Base-by-base conservation (phyloP, 2,113 vertebrate species). In the Halcyon senegalensis region DNA sequence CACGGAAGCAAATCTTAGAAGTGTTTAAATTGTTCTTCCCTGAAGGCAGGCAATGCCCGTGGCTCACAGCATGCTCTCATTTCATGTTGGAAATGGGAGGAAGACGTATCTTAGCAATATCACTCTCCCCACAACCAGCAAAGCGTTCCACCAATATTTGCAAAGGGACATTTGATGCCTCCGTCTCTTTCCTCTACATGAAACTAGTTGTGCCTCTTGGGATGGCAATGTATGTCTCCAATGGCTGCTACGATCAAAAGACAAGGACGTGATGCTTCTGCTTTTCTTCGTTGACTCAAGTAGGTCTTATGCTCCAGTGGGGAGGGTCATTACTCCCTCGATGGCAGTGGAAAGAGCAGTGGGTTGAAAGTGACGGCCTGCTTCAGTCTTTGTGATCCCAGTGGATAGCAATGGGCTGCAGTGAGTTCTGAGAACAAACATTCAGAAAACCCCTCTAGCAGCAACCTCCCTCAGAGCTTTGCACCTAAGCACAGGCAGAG, bases 11-110 rank as follows among this genome's bases (percentile, higher is more conserved):
- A 89, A 59, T 69, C 87, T 79, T 68, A 30, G 5, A 44, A 64
- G 81, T 53, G 24, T 93, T 91, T 87, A 73, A 93, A 91, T 62
- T 82, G 53, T 44, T 94, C 62, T 83, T 85, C 62, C 84, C 74
- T 79, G 82, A 64, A 84, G 78, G 70, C 74, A 89, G 23, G 24
- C 78, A 96, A 64, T 91, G 89, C 43, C 84, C 84, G 89, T 84
- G 74, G 62, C 68, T 83, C 28, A 50, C 62, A 87, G 41, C 62
- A 84, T 31, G 46, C 74, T 93, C 63, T 85, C n/a, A 74, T 84
- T 93, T 87, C 28, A 62, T 7, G 16, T 7, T 79, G 35, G 48
- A 93, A 91, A 37, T 30, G 18, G 77, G 19, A 28, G 28, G 48
- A 82, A 92, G 55, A 81, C 24, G 39, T 39, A 12, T 84, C 64